Base-by-base conservation (phyloP, 2,113 vertebrate genomes). In the Chionomys nivalis region DNA sequence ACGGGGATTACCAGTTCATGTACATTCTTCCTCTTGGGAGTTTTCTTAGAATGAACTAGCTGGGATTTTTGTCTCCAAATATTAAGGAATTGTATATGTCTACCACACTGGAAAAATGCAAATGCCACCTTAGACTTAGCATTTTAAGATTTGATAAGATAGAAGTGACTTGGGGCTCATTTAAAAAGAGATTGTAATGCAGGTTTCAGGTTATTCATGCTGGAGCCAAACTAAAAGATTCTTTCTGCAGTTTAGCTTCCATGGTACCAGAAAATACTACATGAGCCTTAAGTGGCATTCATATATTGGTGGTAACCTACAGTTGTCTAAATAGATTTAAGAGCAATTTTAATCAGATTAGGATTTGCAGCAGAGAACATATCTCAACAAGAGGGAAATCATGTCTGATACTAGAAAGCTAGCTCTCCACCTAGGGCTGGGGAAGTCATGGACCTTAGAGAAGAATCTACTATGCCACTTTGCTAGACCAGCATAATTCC, bases 31-130 rank as follows among this genome's bases (percentile, higher is more conserved):
- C 36, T 94, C n/a, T 72, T 17, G 31, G 21, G 16, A 17, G 36
- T 78, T 94, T 36, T 73, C 24, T 91, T 16, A 87, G 39, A 58
- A 96, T 47, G 78, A 89, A 96, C 89, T 93, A 81, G 75, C 19
- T 55, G 3, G 39, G 93, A 77, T 88, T 89, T 86, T 72, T 24
- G 24, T 63, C 66, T 66, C 21, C 52, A 66, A 79, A 31, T 26
- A 75, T 89, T 89, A 95, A 93, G 61, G 16, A 87, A 94, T 4
- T 88, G 3, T 86, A 2, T 75, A n/a, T 89, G 2, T 44, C 28
- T 33, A 31, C 14, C 68, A 44, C 73, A 8, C 10, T 12, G 28
- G 26, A 55, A 91, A 75, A 28, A 16, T 87, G 17, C 3, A 42
- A 94, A 90, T n/a, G 13, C 39, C 3, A 49, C 49, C 26, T 61